Conservation (phyloP, 2,888 invertebrate genomes). For the Monoplex corrugatus region DNA sequence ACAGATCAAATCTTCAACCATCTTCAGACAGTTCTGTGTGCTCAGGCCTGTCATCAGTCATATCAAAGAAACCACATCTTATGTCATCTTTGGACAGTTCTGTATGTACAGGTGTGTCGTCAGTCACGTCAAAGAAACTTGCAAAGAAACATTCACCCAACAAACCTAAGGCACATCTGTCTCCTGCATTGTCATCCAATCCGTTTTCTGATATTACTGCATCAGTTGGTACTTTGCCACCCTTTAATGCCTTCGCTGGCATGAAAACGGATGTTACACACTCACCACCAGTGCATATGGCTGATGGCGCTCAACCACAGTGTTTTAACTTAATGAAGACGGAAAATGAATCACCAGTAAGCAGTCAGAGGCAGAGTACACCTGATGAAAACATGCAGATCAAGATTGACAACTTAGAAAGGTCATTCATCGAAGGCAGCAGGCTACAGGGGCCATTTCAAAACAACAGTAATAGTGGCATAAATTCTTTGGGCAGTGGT, state of each 20-base stretch:
- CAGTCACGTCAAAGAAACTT: neutral
- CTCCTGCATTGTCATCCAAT: neutral
- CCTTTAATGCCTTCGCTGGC: conserved; percentile 44
- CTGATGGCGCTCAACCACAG: neutral
- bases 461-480: neutral
- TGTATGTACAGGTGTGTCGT: neutral
- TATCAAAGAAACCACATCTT: neutral
- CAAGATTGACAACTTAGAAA: neutral
- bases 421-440: neutral
- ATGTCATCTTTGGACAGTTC: neutral
- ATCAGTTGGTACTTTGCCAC: conserved; percentile 18
- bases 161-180: neutral
- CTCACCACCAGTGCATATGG: neutral
- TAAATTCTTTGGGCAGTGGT: neutral
- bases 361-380: neutral
- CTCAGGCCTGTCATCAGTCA: neutral
- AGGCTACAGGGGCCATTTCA: neutral
- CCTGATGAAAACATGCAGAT: neutral
- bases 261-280: neutral
- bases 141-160: neutral
- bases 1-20: neutral
- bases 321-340: neutral
- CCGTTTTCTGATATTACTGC: neutral
- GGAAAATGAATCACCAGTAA: neutral
- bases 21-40: neutral